phyloP scores from a whole-genome alignment of 2,888 invertebrate species.

The Julus scanicus region DNA sequence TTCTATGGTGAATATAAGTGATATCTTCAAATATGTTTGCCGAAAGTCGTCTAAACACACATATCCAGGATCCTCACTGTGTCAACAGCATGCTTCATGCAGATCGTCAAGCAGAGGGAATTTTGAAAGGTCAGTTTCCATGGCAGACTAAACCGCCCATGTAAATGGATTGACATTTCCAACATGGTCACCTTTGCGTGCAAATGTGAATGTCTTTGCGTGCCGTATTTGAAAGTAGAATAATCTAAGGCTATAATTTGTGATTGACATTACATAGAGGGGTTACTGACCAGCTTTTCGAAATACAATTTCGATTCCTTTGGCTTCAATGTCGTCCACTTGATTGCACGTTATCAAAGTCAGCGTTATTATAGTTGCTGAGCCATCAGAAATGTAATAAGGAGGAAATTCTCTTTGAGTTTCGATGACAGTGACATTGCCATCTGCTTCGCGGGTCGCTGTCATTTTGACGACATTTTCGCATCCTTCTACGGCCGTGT shows the following conservation, averaged over 20 bases:
- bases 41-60: too few relatives aligned
- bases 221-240: background rate
- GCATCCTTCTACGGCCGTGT: conserved; percentile 61
- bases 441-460: conserved; percentile 52
- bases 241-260: background rate
- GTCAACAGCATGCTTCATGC: too few relatives aligned
- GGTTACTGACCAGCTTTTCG: conserved; percentile 59
- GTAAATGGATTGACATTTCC: background rate
- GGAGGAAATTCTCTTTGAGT: conserved; percentile 60
- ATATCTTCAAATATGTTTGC: too few relatives aligned
- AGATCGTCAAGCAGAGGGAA: background rate
- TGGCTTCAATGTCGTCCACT: conserved; percentile 57
- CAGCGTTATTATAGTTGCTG: conserved; percentile 59
- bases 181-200: background rate
- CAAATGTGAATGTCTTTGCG: background rate
- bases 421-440: conserved; percentile 58
- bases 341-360: conserved; percentile 62
- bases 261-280: background rate
- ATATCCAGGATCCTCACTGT: too few relatives aligned
- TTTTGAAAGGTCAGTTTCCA: background rate
- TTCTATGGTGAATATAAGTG: too few relatives aligned
- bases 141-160: background rate
- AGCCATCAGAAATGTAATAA: conserved; percentile 61
- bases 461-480: conserved; percentile 59
- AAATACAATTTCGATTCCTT: conserved; percentile 61